Base-by-base conservation (phyloP, 2,797 vertebrate species). In the Cossypha heuglini region DNA sequence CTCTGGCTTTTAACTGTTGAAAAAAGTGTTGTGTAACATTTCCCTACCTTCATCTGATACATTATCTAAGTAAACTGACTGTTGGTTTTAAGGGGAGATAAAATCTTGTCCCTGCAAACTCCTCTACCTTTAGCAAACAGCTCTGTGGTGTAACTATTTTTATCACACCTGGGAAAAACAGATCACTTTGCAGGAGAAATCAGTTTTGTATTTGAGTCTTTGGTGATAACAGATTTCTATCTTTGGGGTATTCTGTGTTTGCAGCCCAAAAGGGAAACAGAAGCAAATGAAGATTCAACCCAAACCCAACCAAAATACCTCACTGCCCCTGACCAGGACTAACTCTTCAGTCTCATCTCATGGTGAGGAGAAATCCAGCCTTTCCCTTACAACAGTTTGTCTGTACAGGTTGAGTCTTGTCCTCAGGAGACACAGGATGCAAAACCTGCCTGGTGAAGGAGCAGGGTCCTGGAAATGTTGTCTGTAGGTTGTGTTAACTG, bases 201-300 rank as follows among this genome's bases (percentile, higher is more conserved):
- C 6, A 31, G 13, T 11, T 76, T 86, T 61, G 11, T 67, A 6
- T 58, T 68, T 59, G 43, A 72, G 54, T 55, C 25, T 57, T 63
- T 40, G 19, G 15, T 73, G 9, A 55, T 94, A 77, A 95, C 33
- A 48, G 7, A 54, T 78, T 57, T 58, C 6, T 71, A 26, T 78
- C 37, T 81, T 66, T 21, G 72, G 79, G n/a, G 8, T 96, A 25
- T 94, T 97, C 93, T 96, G 29, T 90, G 38, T 67, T 91, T 97
- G 29, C 93, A 99, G 99, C 92, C 98, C 98, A 38, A 99, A 99
- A 98, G 98, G 98, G 92, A 99, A 99, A 96, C 98, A 99, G 97
- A 99, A 99, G 96, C 98, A 98, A 97, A 97, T 97, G 95, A 99
- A 98, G 97, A 97, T 97, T 86, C 97, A 97, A 40, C 98, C 98